phyloP scores from a whole-genome alignment of 2,113 vertebrate species.

The Gobio gobio region DNA sequence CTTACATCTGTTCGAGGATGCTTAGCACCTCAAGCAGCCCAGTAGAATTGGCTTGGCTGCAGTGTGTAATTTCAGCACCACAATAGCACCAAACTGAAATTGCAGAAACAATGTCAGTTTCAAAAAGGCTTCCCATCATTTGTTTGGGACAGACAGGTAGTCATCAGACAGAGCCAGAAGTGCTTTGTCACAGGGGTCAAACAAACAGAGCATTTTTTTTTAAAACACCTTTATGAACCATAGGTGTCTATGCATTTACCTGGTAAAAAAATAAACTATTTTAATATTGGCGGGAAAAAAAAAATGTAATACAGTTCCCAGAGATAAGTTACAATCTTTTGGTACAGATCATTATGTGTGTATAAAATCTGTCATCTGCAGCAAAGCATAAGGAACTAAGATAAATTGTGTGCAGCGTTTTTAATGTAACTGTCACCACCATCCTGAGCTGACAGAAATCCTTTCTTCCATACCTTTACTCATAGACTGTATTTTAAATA shows the following conservation, averaged over 20 bases:
- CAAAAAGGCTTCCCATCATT: neutral
- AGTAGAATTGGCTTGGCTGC: neutral
- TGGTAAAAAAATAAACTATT: neutral
- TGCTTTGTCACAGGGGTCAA: neutral
- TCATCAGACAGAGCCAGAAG: neutral
- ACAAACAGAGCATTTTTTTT: neutral
- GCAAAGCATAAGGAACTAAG: constrained; percentile 1
- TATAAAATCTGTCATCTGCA: neutral
- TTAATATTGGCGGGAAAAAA: neutral
- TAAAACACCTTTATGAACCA: neutral
- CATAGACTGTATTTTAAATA: constrained; percentile 19
- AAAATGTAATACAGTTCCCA: neutral
- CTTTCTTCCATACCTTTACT: constrained; percentile 29
- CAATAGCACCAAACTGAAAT: neutral
- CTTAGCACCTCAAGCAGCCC: neutral
- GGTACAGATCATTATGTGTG: neutral
- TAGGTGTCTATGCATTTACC: neutral
- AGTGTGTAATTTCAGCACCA: neutral
- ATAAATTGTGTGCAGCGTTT: neutral
- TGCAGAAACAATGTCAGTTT: neutral
- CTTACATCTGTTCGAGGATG: neutral
- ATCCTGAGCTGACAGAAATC: constrained; percentile 6
- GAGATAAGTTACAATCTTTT: neutral
- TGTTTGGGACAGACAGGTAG: neutral
- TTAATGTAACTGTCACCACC: constrained; percentile 28